These are phyloP conservation scores for Ips typographus DNA, from an alignment of 1,140 invertebrate genomes.

Conservation along the genomic window DNA sequence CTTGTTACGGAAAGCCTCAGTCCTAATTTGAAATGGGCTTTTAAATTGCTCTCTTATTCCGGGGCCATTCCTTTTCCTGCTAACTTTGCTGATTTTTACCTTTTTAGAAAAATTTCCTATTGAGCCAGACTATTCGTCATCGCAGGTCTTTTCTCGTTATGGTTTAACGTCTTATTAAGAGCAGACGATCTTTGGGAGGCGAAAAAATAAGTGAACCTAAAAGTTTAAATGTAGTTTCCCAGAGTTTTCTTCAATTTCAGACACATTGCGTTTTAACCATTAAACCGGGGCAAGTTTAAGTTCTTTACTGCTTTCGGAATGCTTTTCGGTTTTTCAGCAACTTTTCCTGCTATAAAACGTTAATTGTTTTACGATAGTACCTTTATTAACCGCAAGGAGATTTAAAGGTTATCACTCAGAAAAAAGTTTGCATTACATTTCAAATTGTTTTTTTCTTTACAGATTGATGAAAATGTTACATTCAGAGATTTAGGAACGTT, in stretches of 20 bases:
- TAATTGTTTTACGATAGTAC: neutral
- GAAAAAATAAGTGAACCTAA: neutral
- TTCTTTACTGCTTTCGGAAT: neutral
- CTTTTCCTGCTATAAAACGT: neutral
- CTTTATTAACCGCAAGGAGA: neutral
- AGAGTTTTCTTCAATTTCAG: neutral
- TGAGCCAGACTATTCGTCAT: neutral
- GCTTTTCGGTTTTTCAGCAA: neutral
- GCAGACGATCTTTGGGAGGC: neutral
- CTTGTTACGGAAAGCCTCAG: slow-evolving; percentile 9
- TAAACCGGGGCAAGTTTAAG: neutral
- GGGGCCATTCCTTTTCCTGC: slow-evolving; percentile 5
- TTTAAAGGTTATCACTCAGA: no score
- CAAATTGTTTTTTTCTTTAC: no score
- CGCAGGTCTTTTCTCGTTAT: neutral
- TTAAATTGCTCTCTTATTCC: slow-evolving; percentile 4
- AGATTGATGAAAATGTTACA: no score
- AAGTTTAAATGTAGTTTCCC: neutral
- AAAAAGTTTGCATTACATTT: no score
- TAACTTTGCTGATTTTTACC: neutral
- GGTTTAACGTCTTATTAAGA: neutral
- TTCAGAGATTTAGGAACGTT: no score
- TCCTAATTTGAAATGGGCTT: slow-evolving; percentile 17
- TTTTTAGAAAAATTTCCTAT: neutral
- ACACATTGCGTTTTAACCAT: neutral